Percentiles rank a stretch among this genome's conserved stretches.
Evolutionary conservation across 2,888 invertebrate species (phyloP).

Genomic region (Periphyllus acericola): DNA sequence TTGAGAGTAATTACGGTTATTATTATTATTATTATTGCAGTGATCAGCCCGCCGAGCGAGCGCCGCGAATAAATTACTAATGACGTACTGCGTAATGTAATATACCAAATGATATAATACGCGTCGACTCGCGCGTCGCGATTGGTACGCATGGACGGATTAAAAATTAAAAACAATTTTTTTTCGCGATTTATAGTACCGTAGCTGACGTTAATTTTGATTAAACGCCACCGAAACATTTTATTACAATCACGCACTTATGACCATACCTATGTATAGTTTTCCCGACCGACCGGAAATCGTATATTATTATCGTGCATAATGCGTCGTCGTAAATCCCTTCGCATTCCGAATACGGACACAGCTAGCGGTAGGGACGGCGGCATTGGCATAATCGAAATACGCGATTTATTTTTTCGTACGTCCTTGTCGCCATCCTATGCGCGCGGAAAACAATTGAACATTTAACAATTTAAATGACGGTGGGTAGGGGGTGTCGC

Average conservation of each 20-base stretch:
- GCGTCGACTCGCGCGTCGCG: not conserved
- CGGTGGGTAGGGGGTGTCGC: too few relatives aligned
- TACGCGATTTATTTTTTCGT: too few relatives aligned
- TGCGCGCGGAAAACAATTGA: too few relatives aligned
- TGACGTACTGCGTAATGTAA: not conserved
- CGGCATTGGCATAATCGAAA: too few relatives aligned
- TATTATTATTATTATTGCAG: slow-evolving; percentile 35
- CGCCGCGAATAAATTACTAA: slow-evolving; percentile 41
- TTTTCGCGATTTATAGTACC: not conserved
- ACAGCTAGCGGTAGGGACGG: too few relatives aligned
- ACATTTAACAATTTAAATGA: too few relatives aligned
- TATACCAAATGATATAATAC: too few relatives aligned
- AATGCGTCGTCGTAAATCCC: too few relatives aligned
- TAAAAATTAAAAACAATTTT: slow-evolving; percentile 43
- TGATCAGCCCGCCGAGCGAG: not conserved
- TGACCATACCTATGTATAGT: too few relatives aligned
- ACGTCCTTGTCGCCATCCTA: too few relatives aligned
- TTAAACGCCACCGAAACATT: not conserved
- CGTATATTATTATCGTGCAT: not conserved
- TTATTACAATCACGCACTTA: not conserved
- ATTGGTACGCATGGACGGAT: not conserved
- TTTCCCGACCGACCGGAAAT: not conserved
- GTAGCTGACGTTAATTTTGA: slow-evolving; percentile 11
- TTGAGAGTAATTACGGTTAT: slow-evolving; percentile 39
- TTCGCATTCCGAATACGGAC: too few relatives aligned